Evolutionary conservation across 2,113 vertebrate genomes (phyloP).

Genomic region (Stercorarius parasiticus): DNA sequence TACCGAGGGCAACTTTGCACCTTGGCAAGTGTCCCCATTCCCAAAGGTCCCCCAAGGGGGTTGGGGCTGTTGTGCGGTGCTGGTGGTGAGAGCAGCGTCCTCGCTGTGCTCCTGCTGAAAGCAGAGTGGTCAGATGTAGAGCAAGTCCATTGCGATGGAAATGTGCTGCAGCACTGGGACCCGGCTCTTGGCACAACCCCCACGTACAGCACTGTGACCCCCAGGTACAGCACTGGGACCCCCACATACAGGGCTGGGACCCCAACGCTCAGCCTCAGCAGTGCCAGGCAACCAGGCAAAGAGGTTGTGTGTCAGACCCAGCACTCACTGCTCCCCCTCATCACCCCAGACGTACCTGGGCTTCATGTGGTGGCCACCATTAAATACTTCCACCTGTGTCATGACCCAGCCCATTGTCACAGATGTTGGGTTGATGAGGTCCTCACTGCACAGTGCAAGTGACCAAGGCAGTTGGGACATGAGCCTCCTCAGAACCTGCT

Average conservation of each 20-base stretch:
- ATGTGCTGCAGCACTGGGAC: fast-evolving
- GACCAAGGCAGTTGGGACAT: fast-evolving
- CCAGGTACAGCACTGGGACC: neutral
- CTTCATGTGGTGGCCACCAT: neutral
- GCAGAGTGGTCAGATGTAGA: neutral
- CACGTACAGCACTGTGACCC: neutral
- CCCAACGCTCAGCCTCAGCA: neutral
- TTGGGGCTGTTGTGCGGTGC: neutral
- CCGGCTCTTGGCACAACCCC: neutral
- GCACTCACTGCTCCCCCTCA: neutral
- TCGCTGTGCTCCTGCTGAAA: neutral
- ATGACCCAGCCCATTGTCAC: neutral
- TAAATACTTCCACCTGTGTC: neutral
- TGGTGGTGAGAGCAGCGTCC: neutral
- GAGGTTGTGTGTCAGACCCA: too few species aligned
- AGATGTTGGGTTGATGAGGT: fast-evolving
- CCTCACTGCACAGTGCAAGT: fast-evolving
- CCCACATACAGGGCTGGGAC: neutral
- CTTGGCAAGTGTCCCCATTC: neutral
- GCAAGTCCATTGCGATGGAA: fast-evolving
- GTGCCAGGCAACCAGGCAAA: neutral
- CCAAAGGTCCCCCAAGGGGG: neutral
- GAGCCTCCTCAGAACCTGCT: neutral
- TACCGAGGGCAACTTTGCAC: fast-evolving
- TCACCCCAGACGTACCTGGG: neutral